phyloP scores from a whole-genome alignment of 2,888 invertebrate genomes.

The Cheilosia grossa region DNA sequence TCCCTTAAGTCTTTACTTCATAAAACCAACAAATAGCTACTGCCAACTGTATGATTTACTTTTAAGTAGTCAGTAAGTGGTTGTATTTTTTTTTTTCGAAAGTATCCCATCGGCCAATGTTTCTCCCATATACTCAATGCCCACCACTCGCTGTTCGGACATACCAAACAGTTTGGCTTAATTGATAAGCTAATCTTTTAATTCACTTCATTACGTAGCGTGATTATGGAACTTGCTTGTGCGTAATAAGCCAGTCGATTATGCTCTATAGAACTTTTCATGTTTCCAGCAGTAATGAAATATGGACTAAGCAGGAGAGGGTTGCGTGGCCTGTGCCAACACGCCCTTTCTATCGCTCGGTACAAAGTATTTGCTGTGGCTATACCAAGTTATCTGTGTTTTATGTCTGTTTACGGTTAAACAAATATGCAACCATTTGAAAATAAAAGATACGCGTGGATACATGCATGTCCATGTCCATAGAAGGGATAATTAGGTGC shows the following conservation, averaged over 20 bases:
- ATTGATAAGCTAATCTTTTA: conserved; percentile 43
- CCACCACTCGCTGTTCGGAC: neutral
- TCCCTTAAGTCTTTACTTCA: too few relatives aligned
- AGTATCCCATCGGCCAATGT: too few relatives aligned
- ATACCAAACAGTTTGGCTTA: conserved; percentile 29
- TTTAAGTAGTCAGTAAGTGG: too few relatives aligned
- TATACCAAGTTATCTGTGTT: neutral
- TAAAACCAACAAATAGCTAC: too few relatives aligned
- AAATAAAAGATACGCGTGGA: too few relatives aligned
- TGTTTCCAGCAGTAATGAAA: conserved; percentile 26
- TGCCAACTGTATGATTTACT: too few relatives aligned
- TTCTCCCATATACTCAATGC: too few relatives aligned
- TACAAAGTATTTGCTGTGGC: neutral
- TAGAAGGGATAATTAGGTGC: too few relatives aligned
- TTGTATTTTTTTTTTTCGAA: too few relatives aligned
- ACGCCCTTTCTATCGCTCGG: conserved; percentile 1
- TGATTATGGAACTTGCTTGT: conserved; percentile 12
- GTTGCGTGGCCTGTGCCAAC: neutral
- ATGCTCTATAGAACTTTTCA: conserved; percentile 22
- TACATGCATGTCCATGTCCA: too few relatives aligned
- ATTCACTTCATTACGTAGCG: conserved; percentile 16
- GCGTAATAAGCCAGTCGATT: neutral
- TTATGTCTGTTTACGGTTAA: neutral
- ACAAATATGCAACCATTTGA: too few relatives aligned
- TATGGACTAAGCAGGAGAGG: conserved; percentile 14